These are phyloP conservation scores for Dendropsophus ebraccatus DNA, from an alignment of 2,113 vertebrate species.

Conservation along the genomic window DNA sequence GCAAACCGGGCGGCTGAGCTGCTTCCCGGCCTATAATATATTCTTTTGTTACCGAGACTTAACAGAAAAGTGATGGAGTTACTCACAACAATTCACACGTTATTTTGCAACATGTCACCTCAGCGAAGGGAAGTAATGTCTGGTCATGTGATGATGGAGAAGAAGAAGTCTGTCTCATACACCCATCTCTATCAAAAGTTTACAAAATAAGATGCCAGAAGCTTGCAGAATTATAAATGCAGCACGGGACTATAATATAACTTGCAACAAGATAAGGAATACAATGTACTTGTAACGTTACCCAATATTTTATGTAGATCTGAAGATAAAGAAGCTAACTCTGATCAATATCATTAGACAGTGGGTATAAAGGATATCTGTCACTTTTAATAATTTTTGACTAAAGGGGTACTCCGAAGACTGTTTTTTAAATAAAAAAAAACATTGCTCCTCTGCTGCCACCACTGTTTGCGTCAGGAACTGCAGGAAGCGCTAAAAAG, in stretches of 20 bases:
- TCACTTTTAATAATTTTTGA: too few relatives aligned
- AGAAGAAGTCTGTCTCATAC: neutral
- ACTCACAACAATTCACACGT: conserved; percentile 14
- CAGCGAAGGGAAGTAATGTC: neutral
- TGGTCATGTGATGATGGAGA: neutral
- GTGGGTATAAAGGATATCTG: too few relatives aligned
- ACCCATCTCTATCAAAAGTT: too few relatives aligned
- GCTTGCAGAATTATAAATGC: neutral
- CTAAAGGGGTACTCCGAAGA: too few relatives aligned
- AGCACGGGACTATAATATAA: too few relatives aligned
- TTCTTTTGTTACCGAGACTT: neutral
- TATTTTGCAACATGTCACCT: neutral
- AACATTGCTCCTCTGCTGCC: too few relatives aligned
- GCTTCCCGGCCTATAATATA: neutral
- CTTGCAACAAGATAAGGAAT: neutral
- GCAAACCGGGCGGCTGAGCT: neutral
- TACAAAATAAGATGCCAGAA: neutral
- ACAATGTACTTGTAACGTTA: neutral
- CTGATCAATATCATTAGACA: too few relatives aligned
- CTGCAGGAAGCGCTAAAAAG: too few relatives aligned
- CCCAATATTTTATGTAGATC: neutral
- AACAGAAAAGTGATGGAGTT: neutral
- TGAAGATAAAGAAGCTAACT: too few relatives aligned
- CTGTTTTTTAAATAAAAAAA: too few relatives aligned
- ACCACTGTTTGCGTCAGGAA: too few relatives aligned